Base-by-base conservation (phyloP, 2,888 invertebrate genomes). In the Trachelus stipa region DNA sequence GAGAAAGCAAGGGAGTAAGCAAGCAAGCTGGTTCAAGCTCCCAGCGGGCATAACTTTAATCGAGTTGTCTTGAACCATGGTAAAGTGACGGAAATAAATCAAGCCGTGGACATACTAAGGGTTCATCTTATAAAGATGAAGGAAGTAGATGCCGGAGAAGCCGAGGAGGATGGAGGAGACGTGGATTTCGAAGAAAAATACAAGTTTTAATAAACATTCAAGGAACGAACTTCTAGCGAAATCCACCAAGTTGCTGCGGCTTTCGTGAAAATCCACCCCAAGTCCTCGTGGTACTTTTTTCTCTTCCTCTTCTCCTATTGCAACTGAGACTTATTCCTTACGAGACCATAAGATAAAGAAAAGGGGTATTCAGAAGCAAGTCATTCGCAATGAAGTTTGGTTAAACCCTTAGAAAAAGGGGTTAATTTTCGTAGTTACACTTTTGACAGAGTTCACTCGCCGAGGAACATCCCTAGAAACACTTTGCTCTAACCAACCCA, bases 31-130 rank as follows among this genome's bases (percentile, higher is more conserved):
- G 9, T 56, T 56, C 33, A 84, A 85, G 83, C 84, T 79, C 35
- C 81, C 82, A 71, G 75, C 81, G 81, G 80, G 82, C 84, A 85
- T 87, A 87, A 87, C 86, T 87, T 87, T 88, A 88, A 88, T 87
- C 86, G 87, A 88, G 84, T 87, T 87, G 85, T 83, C 84, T 83
- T 83, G 75, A 68, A 78, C 74, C 80, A 77, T 80, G 79, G 77
- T 81, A 71, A 69, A 76, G 75, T 76, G 73, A 68, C 69, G 78
- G 35, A 78, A 78, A 78, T 76, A 76, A 76, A 79, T 79, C 74
- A 56, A 79, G 73, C 68, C 76, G 69, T 69, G 78, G 73, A 78
- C 76, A 68, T 73, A 40, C 78, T 31, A 68, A 76, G 73, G 23
- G 56, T 56, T 56, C 56, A 56, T 56, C 56, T 56, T 71, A 15